Base-by-base conservation (phyloP, 2,797 vertebrate species). In the Gymnothorax javanicus region DNA sequence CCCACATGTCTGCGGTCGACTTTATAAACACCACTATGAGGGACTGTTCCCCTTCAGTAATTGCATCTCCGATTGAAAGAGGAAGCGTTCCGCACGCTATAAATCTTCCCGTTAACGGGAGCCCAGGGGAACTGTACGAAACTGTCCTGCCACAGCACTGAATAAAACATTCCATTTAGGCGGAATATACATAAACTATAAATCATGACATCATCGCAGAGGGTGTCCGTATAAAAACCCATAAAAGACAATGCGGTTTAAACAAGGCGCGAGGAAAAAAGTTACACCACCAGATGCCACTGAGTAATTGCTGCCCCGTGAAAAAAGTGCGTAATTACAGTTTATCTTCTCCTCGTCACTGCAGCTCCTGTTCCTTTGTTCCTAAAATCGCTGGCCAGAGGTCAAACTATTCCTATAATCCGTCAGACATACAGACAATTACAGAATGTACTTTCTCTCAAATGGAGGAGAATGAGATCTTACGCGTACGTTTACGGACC, bases 121-220 rank as follows among this genome's bases (percentile, higher is more conserved):
- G 77, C 91, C 90, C 82, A 1, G 82, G 88, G 91, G 91, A 92
- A 88, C n/a, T 2, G 84, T 13, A 85, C 52, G 88, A 87, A 91
- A 89, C 84, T 85, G 85, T 88, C 84, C 25, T 56, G 91, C 92
- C 91, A 90, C 88, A 91, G 83, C 89, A 89, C 92, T 93, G 92
- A 95, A 94, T 93, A 94, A 95, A 95, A 93, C 92, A 93, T 93
- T 89, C 90, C 91, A 93, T 93, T 93, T 93, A 93, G 88, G 90
- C 86, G 87, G 89, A 88, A 91, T 88, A 89, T 88, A 90, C 90
- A 87, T 87, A 87, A 85, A 64, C 88, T 87, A 93, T 94, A 93
- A 94, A 94, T 93, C 92, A 77, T 67, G 88, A 90, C 89, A 87
- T 86, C 83, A 67, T 88, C 87, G 87, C 86, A 83, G 50, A 64